phyloP scores from a whole-genome alignment of 2,797 vertebrate species.

The Phrynocephalus forsythii region DNA sequence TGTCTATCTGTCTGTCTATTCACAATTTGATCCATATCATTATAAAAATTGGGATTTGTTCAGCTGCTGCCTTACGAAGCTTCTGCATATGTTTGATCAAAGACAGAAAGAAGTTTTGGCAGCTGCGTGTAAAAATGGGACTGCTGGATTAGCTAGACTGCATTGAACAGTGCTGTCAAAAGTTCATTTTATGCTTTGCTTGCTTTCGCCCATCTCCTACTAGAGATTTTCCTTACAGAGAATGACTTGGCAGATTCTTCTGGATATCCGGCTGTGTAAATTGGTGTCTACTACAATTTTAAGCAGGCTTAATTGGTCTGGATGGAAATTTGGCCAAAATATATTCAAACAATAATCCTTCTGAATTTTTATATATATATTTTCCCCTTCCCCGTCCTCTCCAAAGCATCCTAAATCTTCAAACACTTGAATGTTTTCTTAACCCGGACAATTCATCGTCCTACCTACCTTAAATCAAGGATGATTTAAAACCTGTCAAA shows the following conservation, averaged over 20 bases:
- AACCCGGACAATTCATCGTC: not conserved
- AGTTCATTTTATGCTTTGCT: not conserved
- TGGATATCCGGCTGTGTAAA: not conserved
- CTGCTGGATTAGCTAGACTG: not conserved
- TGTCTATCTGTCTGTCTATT: not conserved
- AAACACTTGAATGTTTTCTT: not conserved
- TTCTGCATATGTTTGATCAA: not conserved
- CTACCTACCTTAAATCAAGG: not conserved
- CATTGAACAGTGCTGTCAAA: not conserved
- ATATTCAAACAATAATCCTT: not conserved
- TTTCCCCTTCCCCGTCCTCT: too few relatives aligned
- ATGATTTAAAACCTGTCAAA: not conserved
- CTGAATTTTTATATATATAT: too few relatives aligned
- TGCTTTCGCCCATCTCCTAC: too few relatives aligned
- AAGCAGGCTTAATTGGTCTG: not conserved
- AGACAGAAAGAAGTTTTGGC: not conserved
- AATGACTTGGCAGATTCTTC: conserved; percentile 31
- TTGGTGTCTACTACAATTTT: not conserved
- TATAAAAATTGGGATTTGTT: not conserved
- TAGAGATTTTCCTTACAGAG: not conserved
- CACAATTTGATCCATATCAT: too few relatives aligned
- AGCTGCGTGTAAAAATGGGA: too few relatives aligned
- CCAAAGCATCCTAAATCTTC: not conserved
- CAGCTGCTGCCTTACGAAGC: not conserved
- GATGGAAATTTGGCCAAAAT: not conserved